Evolutionary conservation across 2,113 vertebrate species (phyloP).

Genomic region (Dasyurus viverrinus): DNA sequence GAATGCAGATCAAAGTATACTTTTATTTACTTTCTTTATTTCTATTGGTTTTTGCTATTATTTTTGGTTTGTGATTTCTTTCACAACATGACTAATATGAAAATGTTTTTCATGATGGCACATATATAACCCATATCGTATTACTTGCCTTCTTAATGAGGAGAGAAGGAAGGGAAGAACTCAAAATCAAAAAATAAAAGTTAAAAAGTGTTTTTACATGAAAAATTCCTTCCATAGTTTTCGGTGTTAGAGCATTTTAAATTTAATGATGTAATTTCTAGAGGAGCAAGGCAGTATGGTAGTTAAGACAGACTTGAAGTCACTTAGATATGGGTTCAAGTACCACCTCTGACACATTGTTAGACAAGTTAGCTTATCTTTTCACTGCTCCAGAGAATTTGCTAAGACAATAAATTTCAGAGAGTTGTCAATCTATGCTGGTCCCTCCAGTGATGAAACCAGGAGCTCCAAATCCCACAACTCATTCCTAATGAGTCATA

Average conservation of each 20-base stretch:
- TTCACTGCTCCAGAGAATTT: not conserved
- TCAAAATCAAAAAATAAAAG: not conserved
- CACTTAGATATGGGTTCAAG: too few relatives aligned
- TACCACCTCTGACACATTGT: not conserved
- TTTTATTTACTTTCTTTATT: not conserved
- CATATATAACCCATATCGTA: not conserved
- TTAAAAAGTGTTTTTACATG: not conserved
- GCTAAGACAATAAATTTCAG: not conserved
- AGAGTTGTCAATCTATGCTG: not conserved
- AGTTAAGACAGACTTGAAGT: too few relatives aligned
- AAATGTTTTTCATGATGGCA: not conserved
- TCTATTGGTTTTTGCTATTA: too few relatives aligned
- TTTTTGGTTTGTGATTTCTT: not conserved
- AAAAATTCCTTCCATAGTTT: too few relatives aligned
- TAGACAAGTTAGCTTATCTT: not conserved
- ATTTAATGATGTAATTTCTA: too few relatives aligned
- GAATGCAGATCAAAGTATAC: not conserved
- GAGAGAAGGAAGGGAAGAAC: not conserved
- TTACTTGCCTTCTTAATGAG: not conserved
- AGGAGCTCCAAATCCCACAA: constrained; percentile 44
- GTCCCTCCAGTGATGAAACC: not conserved
- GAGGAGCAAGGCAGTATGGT: not conserved
- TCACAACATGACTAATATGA: not conserved
- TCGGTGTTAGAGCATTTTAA: too few relatives aligned
- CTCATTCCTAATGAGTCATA: constrained; percentile 67